These are phyloP conservation scores for Halichondria panicea DNA, from an alignment of 37 sponge, comb jelly and placozoan genomes.

Conservation along the genomic window DNA sequence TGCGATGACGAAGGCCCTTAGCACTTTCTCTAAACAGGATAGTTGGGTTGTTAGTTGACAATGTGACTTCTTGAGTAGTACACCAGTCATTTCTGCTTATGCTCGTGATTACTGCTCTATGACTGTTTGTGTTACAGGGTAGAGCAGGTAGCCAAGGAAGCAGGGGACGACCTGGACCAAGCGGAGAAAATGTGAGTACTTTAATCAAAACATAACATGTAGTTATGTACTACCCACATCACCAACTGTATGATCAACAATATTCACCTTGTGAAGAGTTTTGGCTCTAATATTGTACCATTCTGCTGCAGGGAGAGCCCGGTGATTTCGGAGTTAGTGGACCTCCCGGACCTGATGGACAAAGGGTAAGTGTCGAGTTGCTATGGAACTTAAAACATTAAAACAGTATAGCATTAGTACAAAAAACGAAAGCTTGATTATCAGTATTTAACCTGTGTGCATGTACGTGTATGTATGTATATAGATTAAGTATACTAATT, in stretches of 20 bases:
- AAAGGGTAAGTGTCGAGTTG: neutral
- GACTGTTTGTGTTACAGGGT: slow-evolving; percentile 31
- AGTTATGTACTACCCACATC: neutral
- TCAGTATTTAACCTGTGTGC: too few relatives aligned
- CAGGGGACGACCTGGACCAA: slow-evolving; percentile 35
- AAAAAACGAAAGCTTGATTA: too few relatives aligned
- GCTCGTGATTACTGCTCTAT: too few relatives aligned
- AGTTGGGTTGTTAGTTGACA: too few relatives aligned
- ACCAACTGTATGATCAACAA: too few relatives aligned
- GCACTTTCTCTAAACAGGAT: too few relatives aligned
- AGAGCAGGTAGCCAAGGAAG: slow-evolving; percentile 51
- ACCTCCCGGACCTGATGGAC: slow-evolving; percentile 18
- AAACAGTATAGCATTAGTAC: neutral
- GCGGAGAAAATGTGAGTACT: slow-evolving; percentile 30
- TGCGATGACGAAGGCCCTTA: too few relatives aligned
- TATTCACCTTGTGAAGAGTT: neutral
- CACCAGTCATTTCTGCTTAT: too few relatives aligned
- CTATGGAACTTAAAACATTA: too few relatives aligned
- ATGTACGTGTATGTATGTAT: neutral
- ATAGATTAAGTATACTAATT: too few relatives aligned
- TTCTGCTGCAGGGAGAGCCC: slow-evolving; percentile 11
- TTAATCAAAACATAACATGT: neutral
- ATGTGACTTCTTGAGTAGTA: too few relatives aligned
- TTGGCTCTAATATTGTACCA: neutral
- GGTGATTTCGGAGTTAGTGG: slow-evolving; percentile 32